These are phyloP conservation scores for Platypus cylindrus DNA, from an alignment of 2,888 invertebrate genomes.

Conservation along the genomic window DNA sequence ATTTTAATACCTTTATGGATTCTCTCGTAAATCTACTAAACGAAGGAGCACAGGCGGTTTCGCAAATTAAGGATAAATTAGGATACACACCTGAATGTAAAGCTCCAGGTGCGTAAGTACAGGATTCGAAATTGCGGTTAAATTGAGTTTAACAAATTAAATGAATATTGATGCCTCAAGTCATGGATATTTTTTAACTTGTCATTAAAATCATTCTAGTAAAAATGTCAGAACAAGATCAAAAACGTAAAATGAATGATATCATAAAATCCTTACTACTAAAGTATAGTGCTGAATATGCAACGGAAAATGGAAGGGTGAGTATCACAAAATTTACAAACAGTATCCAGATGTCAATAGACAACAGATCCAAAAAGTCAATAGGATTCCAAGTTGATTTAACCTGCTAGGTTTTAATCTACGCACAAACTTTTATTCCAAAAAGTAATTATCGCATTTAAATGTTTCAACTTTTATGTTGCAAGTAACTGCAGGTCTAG, in stretches of 20 bases:
- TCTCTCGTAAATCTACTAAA: slow-evolving; percentile 9
- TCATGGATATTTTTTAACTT: neutral
- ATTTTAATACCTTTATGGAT: slow-evolving; percentile 7
- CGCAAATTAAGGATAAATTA: slow-evolving; percentile 7
- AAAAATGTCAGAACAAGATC: slow-evolving; percentile 8
- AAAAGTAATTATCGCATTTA: too few species aligned
- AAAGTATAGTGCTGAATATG: neutral
- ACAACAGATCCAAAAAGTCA: too few species aligned
- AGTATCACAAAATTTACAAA: too few species aligned
- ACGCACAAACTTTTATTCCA: too few species aligned
- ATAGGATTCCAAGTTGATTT: too few species aligned
- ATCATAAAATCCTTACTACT: slow-evolving; percentile 1
- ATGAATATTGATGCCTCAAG: neutral
- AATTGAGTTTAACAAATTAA: too few species aligned
- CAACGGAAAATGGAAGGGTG: neutral
- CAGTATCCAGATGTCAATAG: too few species aligned
- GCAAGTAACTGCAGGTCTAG: too few species aligned
- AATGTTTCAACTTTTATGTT: too few species aligned
- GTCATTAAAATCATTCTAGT: slow-evolving; percentile 4
- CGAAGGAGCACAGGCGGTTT: slow-evolving; percentile 4
- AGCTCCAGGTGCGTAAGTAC: slow-evolving; percentile 5
- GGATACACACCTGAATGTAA: slow-evolving; percentile 4
- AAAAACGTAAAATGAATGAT: slow-evolving; percentile 6
- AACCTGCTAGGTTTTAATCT: too few species aligned
- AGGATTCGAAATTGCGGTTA: neutral